Conservation (phyloP, 2,888 invertebrate species). For the Syrista parreyssii region DNA sequence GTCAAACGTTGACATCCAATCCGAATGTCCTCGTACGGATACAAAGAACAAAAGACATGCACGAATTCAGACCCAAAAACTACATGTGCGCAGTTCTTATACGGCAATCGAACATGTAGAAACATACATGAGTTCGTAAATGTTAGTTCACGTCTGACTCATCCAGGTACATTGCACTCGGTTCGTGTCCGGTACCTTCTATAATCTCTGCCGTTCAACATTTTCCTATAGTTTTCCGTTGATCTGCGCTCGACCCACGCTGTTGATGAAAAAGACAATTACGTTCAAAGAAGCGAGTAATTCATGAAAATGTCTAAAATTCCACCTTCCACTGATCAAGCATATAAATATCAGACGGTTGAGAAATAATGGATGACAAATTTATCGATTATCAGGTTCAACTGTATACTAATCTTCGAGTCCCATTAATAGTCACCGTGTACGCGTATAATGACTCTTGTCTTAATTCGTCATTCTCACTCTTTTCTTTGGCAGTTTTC, state of each 20-base stretch:
- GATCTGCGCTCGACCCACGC: not conserved
- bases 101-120: not conserved
- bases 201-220: not conserved
- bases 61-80: not conserved
- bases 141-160: constrained; percentile 49
- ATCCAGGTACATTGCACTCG: constrained; percentile 60
- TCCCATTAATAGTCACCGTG: constrained; percentile 52
- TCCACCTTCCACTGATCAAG: not conserved
- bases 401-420: constrained; percentile 30
- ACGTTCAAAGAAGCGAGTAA: no score
- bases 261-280: not conserved
- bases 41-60: not conserved
- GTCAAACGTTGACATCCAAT: not conserved
- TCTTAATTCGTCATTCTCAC: constrained; percentile 13
- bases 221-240: not conserved
- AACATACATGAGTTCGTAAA: constrained; percentile 28
- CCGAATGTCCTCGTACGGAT: not conserved
- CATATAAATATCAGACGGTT: not conserved
- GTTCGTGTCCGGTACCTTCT: constrained; percentile 43
- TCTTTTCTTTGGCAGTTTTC: constrained; percentile 13
- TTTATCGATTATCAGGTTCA: not conserved
- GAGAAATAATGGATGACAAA: not conserved
- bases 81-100: not conserved
- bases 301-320: no score
- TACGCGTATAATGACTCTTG: not conserved